Conservation (phyloP, 2,113 vertebrate genomes). For the Scophthalmus maximus region DNA sequence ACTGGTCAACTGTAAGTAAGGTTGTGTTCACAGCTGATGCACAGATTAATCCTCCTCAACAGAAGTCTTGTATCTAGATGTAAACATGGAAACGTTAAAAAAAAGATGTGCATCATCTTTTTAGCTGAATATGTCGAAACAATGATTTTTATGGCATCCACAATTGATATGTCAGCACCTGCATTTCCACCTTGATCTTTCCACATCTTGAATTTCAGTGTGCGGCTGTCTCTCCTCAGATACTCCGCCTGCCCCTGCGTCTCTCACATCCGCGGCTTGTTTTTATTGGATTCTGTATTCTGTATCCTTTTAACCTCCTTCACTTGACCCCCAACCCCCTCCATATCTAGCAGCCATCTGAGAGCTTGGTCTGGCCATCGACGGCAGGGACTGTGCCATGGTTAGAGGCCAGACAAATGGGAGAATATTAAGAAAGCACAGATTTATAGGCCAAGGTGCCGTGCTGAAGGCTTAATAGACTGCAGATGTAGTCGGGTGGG, state of each 20-base stretch:
- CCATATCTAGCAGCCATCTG: not conserved
- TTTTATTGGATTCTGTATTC: constrained; percentile 26
- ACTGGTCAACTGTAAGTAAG: no score
- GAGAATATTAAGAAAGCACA: constrained; percentile 48
- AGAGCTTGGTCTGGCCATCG: constrained; percentile 5
- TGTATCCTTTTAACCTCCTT: constrained; percentile 11
- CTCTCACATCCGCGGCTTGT: constrained; percentile 8
- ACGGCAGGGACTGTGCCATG: not conserved
- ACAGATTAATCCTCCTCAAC: no score
- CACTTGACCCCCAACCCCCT: not conserved
- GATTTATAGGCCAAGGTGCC: constrained; percentile 49
- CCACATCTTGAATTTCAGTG: not conserved
- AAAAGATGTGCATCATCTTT: no score
- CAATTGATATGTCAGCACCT: constrained; percentile 5
- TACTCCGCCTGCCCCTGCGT: not conserved
- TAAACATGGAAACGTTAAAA: no score
- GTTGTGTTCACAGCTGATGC: no score
- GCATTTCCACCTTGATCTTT: constrained; percentile 2
- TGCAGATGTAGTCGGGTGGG: constrained; percentile 45
- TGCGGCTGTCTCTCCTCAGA: not conserved
- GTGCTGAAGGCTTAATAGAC: constrained; percentile 47
- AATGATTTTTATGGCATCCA: no score
- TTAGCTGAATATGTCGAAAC: no score
- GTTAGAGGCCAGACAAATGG: constrained; percentile 35
- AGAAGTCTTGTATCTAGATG: no score